Percentiles rank a stretch among this genome's conserved stretches.
phyloP scores from a whole-genome alignment of 2,113 vertebrate genomes.

The Actenoides hombroni region DNA sequence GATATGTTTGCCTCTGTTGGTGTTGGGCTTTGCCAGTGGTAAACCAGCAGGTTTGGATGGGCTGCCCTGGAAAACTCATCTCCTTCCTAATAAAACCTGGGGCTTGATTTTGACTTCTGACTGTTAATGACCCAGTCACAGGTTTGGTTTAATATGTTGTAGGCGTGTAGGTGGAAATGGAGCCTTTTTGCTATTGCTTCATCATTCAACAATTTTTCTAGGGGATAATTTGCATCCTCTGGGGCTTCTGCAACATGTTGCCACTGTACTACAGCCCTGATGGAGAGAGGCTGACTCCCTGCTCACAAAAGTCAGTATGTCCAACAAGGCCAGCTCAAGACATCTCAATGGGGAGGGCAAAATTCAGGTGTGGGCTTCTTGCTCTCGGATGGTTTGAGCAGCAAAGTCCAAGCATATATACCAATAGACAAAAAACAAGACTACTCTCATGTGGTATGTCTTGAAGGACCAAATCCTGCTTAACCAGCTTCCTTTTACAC shows the following conservation, averaged over 20 bases:
- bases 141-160: background rate
- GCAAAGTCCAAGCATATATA: background rate
- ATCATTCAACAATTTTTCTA: background rate
- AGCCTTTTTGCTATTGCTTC: background rate
- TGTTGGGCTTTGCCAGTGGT: background rate
- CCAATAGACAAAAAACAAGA: background rate
- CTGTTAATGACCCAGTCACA: background rate
- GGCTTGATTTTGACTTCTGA: background rate
- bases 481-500: background rate
- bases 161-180: fast-evolving
- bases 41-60: background rate
- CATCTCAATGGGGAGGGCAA: background rate
- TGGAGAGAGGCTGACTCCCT: background rate
- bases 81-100: background rate
- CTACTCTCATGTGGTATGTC: background rate
- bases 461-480: background rate
- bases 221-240: background rate
- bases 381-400: background rate
- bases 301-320: background rate
- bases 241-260: background rate
- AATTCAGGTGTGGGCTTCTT: background rate
- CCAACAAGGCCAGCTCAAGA: background rate
- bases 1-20: background rate
- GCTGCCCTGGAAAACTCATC: background rate
- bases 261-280: background rate